phyloP scores from a whole-genome alignment of 1,140 invertebrate genomes.

The Leptopilina boulardi region DNA sequence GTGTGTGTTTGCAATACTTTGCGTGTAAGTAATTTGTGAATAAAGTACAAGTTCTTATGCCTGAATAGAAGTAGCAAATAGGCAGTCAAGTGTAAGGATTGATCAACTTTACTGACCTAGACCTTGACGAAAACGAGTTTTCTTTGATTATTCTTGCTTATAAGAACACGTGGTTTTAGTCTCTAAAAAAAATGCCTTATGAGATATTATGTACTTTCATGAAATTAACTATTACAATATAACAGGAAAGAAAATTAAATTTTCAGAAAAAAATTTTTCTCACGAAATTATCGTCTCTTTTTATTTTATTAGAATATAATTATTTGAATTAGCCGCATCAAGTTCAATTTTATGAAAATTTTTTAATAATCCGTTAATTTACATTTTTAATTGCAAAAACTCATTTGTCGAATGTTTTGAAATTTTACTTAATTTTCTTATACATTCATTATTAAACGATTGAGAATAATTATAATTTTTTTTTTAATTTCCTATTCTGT shows the following conservation, averaged over 20 bases:
- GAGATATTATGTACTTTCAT: not conserved
- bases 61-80: not conserved
- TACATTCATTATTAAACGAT: no score
- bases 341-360: no score
- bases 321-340: no score
- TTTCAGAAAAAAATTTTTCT: not conserved
- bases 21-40: conserved; percentile 8
- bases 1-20: not conserved
- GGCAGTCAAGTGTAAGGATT: conserved; percentile 4
- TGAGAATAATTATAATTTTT: no score
- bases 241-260: conserved; percentile 21
- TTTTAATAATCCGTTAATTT: no score
- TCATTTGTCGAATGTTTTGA: no score
- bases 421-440: no score
- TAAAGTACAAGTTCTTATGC: conserved; percentile 13
- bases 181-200: not conserved
- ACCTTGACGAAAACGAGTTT: conserved; percentile 40
- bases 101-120: conserved; percentile 47
- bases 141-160: conserved; percentile 13
- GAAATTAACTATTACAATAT: not conserved
- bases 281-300: not conserved
- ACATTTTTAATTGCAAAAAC: no score
- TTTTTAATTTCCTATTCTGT: no score
- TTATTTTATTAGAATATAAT: no score
- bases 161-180: not conserved